Percentiles rank a stretch among this genome's conserved stretches.
These are phyloP conservation scores for Mechanitis mazaeus DNA, from an alignment of 2,888 invertebrate species.

Conservation along the genomic window DNA sequence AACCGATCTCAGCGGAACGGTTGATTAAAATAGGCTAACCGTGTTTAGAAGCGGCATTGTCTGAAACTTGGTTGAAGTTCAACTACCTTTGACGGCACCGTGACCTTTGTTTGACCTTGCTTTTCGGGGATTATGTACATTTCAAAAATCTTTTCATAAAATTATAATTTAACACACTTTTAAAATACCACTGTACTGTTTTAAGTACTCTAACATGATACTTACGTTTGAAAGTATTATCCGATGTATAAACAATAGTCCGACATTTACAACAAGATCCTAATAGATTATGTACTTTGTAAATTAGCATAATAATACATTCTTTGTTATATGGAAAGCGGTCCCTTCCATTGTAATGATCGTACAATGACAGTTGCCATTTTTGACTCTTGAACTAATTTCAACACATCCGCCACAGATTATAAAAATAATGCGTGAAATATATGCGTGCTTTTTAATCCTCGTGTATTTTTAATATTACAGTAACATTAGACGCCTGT, in stretches of 20 bases:
- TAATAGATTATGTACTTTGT: conserved; percentile 12
- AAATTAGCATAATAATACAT: conserved; percentile 21
- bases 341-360: conserved; percentile 7
- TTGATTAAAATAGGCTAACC: conserved; percentile 6
- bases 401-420: not conserved
- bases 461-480: no score
- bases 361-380: conserved; percentile 14
- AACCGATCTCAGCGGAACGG: not conserved
- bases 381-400: conserved; percentile 8
- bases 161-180: no score
- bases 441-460: no score
- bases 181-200: no score
- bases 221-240: no score
- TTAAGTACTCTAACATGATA: no score
- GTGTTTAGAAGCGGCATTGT: conserved; percentile 6
- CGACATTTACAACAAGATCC: conserved; percentile 7
- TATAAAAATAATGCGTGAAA: not conserved
- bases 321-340: conserved; percentile 8
- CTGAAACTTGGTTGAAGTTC: conserved; percentile 15
- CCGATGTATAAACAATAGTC: not conserved
- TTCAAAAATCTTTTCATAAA: conserved; percentile 1
- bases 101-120: conserved; percentile 14
- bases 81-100: conserved; percentile 16
- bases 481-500: no score
- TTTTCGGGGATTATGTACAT: conserved; percentile 9